These are phyloP conservation scores for Podocnemis expansa DNA, from an alignment of 2,113 vertebrate species.

Conservation along the genomic window DNA sequence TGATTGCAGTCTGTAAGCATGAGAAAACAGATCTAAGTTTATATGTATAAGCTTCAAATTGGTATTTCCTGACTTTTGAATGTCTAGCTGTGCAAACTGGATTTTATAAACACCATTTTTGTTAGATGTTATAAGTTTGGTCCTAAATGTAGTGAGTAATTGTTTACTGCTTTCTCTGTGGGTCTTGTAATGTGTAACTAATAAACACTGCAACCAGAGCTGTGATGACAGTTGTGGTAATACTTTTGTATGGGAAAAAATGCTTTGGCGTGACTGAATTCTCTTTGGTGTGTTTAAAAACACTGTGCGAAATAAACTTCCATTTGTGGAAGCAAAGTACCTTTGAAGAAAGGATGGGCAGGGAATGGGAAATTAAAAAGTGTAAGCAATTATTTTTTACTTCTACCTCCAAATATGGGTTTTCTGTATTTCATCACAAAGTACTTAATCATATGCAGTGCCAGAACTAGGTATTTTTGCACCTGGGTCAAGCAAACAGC, in stretches of 20 bases:
- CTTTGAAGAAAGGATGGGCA: not conserved
- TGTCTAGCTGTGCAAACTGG: not conserved
- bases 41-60: not conserved
- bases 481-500: too few relatives aligned
- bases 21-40: not conserved
- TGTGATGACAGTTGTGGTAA: not conserved
- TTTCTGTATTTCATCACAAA: not conserved
- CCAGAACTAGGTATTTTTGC: too few relatives aligned
- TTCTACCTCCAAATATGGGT: not conserved
- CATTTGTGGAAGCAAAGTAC: not conserved
- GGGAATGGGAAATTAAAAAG: not conserved
- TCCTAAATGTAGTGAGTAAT: not conserved
- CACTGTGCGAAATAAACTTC: not conserved
- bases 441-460: too few relatives aligned
- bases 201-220: not conserved
- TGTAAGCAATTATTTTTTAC: not conserved
- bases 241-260: not conserved
- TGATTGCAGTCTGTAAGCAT: not conserved
- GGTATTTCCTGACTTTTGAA: not conserved
- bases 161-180: not conserved
- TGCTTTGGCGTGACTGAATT: not conserved
- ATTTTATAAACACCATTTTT: not conserved
- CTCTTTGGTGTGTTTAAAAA: rapidly evolving
- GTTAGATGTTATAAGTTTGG: not conserved
- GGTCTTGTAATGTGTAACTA: not conserved